Evolutionary conservation across 1,140 invertebrate genomes (phyloP), one percentile per base, ranked within the genome.

Genomic region (Drosophila nannoptera): DNA sequence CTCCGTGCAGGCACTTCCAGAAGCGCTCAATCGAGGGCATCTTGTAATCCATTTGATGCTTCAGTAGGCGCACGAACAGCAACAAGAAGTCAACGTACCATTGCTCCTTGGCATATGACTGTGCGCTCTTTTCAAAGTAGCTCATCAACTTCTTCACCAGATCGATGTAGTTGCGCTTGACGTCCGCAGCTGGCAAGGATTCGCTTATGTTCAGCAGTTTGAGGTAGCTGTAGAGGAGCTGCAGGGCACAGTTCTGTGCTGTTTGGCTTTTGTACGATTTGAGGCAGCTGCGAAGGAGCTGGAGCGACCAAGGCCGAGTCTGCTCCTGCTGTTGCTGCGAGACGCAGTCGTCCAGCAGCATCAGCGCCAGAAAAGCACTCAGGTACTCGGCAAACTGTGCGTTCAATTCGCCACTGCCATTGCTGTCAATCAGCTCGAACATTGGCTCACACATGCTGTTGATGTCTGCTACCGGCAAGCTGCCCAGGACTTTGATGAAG

Each of bases 211-310:
- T 62, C 0, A 77, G 6, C 32, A 84, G n/a, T 52, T 84, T 84
- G 5, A 81, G 7, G 29, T 81, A 81, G 29, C 77, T 81, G 50
- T 84, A 84, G 1, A 86, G 52, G 36, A 86, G 42, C 29, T 86
- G 74, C 4, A 86, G 32, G 1, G 40, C 60, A 40, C 69, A 67
- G 5, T 42, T 42, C 4, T 66, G 61, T 0, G 29, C 4, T 0
- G 40, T 45, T 0, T 54, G 8, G 5, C 60, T 49, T 14, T 72
- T 77, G 54, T 73, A 75, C 12, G 67, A 12, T 7, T 75, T 54
- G 4, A 72, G 75, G 6, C 63, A 74, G 54, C 60, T 67, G 38
- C 67, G 74, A 2, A 84, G 38, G 35, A 80, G 40, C 43, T 81
- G 74, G 29, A 86, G n/a, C 0, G 64, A 5, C 31, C 56, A 31